These are phyloP conservation scores for Pongo pygmaeus DNA, from an alignment of 2,113 vertebrate species.

Conservation along the genomic window DNA sequence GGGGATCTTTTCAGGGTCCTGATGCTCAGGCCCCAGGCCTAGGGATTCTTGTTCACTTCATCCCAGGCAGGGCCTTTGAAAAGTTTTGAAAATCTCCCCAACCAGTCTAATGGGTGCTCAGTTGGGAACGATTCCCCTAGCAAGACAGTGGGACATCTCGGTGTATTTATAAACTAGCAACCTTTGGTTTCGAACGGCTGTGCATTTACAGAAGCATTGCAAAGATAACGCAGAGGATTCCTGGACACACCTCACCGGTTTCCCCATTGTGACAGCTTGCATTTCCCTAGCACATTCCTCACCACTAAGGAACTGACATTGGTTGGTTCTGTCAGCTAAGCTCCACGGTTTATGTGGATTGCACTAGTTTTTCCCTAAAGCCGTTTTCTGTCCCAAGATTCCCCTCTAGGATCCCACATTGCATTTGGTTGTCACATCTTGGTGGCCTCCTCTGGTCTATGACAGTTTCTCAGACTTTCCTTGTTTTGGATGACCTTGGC, in stretches of 20 bases:
- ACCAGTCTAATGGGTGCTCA: fast-evolving
- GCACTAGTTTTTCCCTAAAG: fast-evolving
- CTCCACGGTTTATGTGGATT: background rate
- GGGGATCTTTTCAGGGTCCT: too few relatives aligned
- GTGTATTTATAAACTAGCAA: background rate
- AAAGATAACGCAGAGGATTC: background rate
- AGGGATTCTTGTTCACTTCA: too few relatives aligned
- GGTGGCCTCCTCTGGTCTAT: background rate
- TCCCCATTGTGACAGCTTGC: fast-evolving
- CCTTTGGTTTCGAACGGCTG: background rate
- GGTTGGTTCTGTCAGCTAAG: fast-evolving
- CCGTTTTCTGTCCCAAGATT: background rate
- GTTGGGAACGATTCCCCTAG: fast-evolving
- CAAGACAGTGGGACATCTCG: fast-evolving
- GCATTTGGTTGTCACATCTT: background rate
- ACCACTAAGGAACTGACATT: fast-evolving
- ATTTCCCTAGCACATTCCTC: fast-evolving
- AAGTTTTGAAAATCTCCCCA: fast-evolving
- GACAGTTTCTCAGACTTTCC: background rate
- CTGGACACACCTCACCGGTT: fast-evolving
- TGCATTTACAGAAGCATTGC: fast-evolving
- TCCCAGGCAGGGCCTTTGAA: background rate
- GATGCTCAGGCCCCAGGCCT: background rate
- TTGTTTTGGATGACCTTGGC: too few relatives aligned
- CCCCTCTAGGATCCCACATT: background rate